Evolutionary conservation across 2,113 vertebrate species (phyloP).

Genomic region (Halcyon malimbica): DNA sequence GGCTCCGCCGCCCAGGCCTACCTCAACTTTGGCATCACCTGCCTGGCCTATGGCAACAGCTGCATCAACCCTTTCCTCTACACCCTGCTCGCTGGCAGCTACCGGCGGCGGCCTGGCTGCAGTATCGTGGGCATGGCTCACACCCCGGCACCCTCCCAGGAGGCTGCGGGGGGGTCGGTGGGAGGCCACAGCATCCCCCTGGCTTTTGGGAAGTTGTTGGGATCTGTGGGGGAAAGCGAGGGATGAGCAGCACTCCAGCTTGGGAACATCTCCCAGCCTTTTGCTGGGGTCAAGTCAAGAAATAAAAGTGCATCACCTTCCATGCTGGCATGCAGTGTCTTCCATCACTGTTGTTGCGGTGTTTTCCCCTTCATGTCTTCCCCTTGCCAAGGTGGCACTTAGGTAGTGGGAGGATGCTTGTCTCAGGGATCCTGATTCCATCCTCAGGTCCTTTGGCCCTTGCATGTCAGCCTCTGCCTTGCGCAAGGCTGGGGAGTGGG

Average conservation of each 20-base stretch:
- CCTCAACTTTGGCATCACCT: slow-evolving; percentile 85
- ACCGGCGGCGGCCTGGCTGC: slow-evolving; percentile 25
- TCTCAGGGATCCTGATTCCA: background rate
- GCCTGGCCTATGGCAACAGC: slow-evolving; percentile 87
- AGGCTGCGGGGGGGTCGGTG: accelerated
- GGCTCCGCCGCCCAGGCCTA: slow-evolving; percentile 77
- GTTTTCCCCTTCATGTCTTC: background rate
- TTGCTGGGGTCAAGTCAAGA: background rate
- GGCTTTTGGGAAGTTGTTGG: accelerated
- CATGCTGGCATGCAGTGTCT: background rate
- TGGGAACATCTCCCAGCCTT: background rate
- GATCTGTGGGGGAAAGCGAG: background rate
- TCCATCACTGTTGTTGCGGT: accelerated
- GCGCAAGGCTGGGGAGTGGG: background rate
- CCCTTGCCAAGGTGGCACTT: background rate
- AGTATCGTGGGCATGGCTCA: accelerated
- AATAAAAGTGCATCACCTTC: background rate
- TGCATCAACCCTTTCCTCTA: slow-evolving; percentile 87
- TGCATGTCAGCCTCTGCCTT: background rate
- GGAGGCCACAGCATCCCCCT: background rate
- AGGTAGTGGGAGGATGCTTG: background rate
- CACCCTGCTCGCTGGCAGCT: slow-evolving; percentile 81
- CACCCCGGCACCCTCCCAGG: background rate
- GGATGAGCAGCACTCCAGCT: background rate
- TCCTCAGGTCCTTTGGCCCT: background rate